Evolutionary conservation across 1,140 invertebrate genomes (phyloP), one percentile per base, ranked within the genome.

Genomic region (Arion vulgaris): DNA sequence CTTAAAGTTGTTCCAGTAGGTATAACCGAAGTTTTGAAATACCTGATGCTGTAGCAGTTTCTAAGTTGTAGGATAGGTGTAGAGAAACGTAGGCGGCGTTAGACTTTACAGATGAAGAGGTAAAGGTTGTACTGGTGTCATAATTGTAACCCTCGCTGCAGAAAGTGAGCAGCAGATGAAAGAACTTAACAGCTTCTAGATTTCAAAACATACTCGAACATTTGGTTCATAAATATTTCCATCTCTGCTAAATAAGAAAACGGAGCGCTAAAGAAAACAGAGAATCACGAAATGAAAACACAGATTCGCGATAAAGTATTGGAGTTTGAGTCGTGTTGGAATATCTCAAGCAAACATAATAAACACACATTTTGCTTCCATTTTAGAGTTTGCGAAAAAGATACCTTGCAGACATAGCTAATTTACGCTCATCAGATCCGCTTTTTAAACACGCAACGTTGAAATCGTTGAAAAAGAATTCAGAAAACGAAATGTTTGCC

Each of bases 311-410:
- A 38, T 39, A 45, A 32, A 38, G 39, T 41, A 72, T 72, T 39
- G 71, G 13, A 72, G 38, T 9, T 38, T 0, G 36, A 72, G 71
- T 66, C 45, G 17, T 76, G 74, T 76, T 53, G 39, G 28, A 57
- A 36, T 76, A 76, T 76, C 74, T 76, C 74, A 53, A 11, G 45
- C 74, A 76, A 76, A n/a, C 36, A 76, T 53, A 76, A 76, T 76
- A 76, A 76, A 76, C 74, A 76, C 19, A 76, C 74, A 76, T 76
- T 76, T 76, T 7, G 45, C 49, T 28, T 28, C 19, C 17, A 49
- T 28, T n/a, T 23, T 38, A 32, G 7, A 26, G 41, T 17, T 15
- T 28, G 23, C 17, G 74, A 45, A 76, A 76, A 26, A 49, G 74
- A 76, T 76, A 76, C 74, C 74, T 49, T 76, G 74, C 74, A 76